Conservation (phyloP, 1,140 invertebrate genomes). For the Pantala flavescens region DNA sequence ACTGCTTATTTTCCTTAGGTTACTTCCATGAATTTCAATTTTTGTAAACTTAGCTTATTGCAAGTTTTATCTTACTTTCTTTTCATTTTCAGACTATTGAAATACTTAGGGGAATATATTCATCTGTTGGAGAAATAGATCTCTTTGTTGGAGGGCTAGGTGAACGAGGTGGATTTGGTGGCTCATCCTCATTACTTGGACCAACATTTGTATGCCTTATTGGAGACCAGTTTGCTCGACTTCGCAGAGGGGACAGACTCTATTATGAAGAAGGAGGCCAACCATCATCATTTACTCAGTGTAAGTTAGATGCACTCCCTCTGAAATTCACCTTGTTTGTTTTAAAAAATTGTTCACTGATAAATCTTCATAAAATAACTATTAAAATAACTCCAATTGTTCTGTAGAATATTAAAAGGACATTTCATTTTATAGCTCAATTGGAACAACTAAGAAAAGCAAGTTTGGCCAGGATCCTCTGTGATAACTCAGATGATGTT, state of each 20-base stretch:
- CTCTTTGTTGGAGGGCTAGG: constrained; percentile 48
- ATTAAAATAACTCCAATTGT: neutral
- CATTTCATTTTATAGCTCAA: constrained; percentile 30
- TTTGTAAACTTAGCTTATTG: too few species aligned
- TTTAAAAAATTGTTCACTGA: too few species aligned
- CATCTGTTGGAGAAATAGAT: constrained; percentile 50
- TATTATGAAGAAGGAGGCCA: constrained; percentile 44
- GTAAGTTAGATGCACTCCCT: constrained; percentile 25
- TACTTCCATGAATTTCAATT: too few species aligned
- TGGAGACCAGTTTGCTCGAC: constrained; percentile 47
- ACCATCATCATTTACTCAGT: constrained; percentile 38
- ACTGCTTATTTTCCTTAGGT: too few species aligned
- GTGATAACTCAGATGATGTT: constrained; percentile 46
- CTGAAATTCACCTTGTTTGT: too few species aligned
- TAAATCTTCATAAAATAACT: neutral
- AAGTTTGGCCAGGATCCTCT: constrained; percentile 42
- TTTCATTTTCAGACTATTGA: constrained; percentile 33
- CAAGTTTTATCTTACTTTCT: neutral
- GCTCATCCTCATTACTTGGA: constrained; percentile 38
- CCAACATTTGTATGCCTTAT: constrained; percentile 51
- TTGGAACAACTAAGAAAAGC: constrained; percentile 42
- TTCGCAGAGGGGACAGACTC: constrained; percentile 40
- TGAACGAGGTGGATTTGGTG: constrained; percentile 38
- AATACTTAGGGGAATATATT: constrained; percentile 34
- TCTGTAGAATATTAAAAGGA: neutral